Percentiles rank a stretch among this genome's conserved stretches.
Evolutionary conservation across 23 tunicate genomes (phyloP).

Genomic region (Styela clava): DNA sequence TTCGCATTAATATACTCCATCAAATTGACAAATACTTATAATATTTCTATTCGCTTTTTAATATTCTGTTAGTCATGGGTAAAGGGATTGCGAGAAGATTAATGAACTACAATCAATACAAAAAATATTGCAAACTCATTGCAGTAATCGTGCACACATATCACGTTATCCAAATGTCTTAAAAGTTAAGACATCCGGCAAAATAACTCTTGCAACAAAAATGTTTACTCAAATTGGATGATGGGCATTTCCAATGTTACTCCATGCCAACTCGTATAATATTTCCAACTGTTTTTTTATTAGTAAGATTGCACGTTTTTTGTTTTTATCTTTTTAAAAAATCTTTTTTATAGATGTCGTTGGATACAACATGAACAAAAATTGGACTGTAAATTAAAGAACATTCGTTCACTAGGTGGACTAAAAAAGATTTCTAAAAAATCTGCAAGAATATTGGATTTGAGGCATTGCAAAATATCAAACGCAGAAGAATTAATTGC

Average conservation of each 20-base stretch:
- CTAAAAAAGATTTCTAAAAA: background rate
- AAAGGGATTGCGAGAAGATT: no score
- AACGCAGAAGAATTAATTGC: background rate
- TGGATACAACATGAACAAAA: constrained; percentile 3
- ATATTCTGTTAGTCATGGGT: no score
- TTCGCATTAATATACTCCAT: no score
- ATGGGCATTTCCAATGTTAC: background rate
- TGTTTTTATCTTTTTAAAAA: no score
- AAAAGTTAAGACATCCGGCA: background rate
- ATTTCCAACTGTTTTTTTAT: no score
- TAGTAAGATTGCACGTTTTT: no score
- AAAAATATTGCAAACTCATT: background rate
- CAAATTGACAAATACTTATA: no score
- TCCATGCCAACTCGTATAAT: background rate
- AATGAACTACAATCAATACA: background rate
- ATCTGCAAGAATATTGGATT: constrained; percentile 1
- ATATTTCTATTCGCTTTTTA: no score
- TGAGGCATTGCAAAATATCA: constrained; percentile 8
- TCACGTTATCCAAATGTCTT: background rate
- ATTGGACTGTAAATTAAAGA: constrained; percentile 25
- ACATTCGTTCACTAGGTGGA: constrained; percentile 12
- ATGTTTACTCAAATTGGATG: background rate
- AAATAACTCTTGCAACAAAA: no score
- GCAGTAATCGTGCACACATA: background rate
- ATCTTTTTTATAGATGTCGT: background rate